phyloP scores from a whole-genome alignment of 2,113 vertebrate genomes.

The Todiramphus saurophagus region DNA sequence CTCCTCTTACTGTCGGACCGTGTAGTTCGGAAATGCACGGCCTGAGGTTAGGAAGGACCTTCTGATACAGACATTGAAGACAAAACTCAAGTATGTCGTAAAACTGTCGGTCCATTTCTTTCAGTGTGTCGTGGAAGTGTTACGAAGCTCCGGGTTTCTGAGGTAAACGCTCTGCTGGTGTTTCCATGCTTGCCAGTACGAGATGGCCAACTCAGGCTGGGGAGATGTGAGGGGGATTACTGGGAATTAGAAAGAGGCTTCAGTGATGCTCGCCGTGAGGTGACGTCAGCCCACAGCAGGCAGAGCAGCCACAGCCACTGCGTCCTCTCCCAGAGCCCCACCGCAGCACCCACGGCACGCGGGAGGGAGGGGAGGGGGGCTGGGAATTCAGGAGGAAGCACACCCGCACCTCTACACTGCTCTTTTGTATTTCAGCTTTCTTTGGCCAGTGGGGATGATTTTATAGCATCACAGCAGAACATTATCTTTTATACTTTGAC shows the following conservation, averaged over 20 bases:
- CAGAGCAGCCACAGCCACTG: not conserved
- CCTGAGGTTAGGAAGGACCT: not conserved
- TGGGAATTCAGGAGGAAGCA: not conserved
- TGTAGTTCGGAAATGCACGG: fast-evolving
- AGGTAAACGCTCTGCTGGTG: not conserved
- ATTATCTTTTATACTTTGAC: conserved; percentile 81
- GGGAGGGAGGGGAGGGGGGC: not conserved
- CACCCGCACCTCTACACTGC: not conserved
- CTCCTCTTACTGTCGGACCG: fast-evolving
- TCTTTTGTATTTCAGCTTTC: conserved; percentile 60
- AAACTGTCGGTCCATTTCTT: not conserved
- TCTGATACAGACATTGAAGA: not conserved
- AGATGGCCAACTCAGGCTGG: not conserved
- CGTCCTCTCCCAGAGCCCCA: not conserved
- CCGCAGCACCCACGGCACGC: not conserved
- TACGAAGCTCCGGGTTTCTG: not conserved
- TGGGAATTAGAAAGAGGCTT: not conserved
- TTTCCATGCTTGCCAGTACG: not conserved
- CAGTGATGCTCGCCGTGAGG: not conserved
- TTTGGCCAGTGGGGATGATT: conserved; percentile 71
- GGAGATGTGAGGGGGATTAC: not conserved
- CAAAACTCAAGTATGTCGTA: not conserved
- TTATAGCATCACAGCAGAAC: conserved; percentile 74
- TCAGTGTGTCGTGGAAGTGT: not conserved
- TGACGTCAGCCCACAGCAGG: not conserved